Conservation (phyloP, 2,113 vertebrate species). For the Mesembrinibis cayennensis region DNA sequence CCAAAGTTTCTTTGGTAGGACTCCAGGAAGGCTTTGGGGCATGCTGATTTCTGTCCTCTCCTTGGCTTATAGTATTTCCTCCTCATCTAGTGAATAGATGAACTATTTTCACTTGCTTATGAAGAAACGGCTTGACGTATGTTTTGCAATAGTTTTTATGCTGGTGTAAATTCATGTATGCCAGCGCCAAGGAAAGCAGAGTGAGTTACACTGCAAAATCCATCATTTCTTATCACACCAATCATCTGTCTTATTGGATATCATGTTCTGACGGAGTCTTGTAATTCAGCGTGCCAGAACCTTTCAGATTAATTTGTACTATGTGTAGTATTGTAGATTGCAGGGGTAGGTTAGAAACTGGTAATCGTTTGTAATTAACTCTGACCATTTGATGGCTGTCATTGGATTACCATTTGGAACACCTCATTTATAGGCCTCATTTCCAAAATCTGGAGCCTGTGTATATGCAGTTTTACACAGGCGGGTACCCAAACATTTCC, state of each 20-base stretch:
- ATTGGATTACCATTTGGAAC: not conserved
- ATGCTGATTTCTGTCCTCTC: constrained; percentile 2
- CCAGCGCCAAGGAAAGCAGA: not conserved
- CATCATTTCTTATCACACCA: not conserved
- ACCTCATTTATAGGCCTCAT: not conserved
- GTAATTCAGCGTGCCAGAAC: not conserved
- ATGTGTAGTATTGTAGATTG: not conserved
- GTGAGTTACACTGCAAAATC: not conserved
- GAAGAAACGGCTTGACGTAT: accelerated
- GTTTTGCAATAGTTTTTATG: not conserved
- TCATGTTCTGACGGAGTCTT: not conserved
- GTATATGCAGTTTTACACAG: not conserved
- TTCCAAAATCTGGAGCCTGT: not conserved
- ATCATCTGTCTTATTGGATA: not conserved
- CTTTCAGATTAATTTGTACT: not conserved
- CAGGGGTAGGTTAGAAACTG: not conserved
- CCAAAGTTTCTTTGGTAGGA: not conserved
- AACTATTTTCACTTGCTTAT: not conserved
- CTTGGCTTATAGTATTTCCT: constrained; percentile 2
- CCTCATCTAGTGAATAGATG: not conserved
- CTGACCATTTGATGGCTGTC: not conserved
- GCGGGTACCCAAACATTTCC: not conserved
- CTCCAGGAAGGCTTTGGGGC: constrained; percentile 21
- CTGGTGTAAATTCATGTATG: not conserved
- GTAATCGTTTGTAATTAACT: not conserved